Conservation (phyloP, 1,140 invertebrate species). For the Agrypnia vestita region DNA sequence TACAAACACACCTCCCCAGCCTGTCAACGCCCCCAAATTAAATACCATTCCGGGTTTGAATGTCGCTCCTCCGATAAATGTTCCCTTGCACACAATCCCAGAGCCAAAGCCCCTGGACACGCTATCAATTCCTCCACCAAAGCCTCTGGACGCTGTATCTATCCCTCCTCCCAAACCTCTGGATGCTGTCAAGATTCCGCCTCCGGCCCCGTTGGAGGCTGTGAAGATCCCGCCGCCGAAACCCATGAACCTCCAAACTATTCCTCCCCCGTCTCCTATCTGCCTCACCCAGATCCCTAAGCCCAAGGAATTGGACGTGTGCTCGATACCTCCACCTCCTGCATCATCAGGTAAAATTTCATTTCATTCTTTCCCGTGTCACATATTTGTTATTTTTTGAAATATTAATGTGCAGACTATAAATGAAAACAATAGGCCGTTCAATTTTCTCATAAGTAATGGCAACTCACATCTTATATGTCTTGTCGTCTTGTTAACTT, state of each 20-base stretch:
- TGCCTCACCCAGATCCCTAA: conserved; percentile 64
- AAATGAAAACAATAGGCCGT: too few relatives aligned
- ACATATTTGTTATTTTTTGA: background rate
- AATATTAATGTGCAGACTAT: background rate
- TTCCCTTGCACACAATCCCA: conserved; percentile 60
- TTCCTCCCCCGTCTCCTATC: conserved; percentile 65
- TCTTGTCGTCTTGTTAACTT: background rate
- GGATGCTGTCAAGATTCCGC: conserved; percentile 59
- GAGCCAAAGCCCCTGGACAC: conserved; percentile 65
- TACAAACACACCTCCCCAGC: background rate
- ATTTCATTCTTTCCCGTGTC: background rate
- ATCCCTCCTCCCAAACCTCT: conserved; percentile 60
- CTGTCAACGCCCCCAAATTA: background rate
- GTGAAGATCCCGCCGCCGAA: conserved; percentile 63
- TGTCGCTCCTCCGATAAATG: conserved; percentile 31
- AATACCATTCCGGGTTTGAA: background rate
- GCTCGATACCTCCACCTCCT: conserved; percentile 63
- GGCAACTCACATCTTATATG: too few relatives aligned
- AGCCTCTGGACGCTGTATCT: conserved; percentile 63
- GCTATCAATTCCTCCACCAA: conserved; percentile 62
- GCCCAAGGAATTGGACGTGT: conserved; percentile 64
- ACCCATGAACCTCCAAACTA: conserved; percentile 65
- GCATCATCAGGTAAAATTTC: conserved; percentile 64
- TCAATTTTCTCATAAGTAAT: too few relatives aligned
- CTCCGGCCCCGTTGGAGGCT: conserved; percentile 64